Percentiles rank a stretch among this genome's conserved stretches.
Evolutionary conservation across 2,888 invertebrate genomes (phyloP).

Genomic region (Teinopalpus imperialis): DNA sequence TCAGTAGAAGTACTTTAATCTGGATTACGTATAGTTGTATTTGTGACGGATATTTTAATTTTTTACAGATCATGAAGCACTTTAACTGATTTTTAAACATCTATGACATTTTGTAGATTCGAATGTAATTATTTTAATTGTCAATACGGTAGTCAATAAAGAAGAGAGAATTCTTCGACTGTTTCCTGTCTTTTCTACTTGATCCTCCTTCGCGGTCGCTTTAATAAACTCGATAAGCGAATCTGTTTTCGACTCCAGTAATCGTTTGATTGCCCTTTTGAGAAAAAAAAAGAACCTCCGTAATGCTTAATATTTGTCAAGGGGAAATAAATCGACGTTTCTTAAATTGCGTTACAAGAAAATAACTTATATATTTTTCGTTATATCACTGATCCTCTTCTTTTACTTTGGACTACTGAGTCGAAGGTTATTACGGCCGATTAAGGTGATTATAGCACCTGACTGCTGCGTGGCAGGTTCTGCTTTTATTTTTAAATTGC

Average conservation of each 20-base stretch:
- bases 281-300: slow-evolving; percentile 21
- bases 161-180: slow-evolving; percentile 17
- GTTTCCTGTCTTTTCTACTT: slow-evolving; percentile 15
- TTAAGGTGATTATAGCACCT: no score
- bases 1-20: not conserved
- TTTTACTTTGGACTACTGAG: no score
- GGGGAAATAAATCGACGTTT: slow-evolving; percentile 21
- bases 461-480: no score
- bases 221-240: slow-evolving; percentile 34
- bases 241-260: slow-evolving; percentile 30
- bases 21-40: no score
- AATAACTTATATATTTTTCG: slow-evolving; percentile 15
- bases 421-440: no score
- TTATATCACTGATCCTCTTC: slow-evolving; percentile 3
- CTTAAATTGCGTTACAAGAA: slow-evolving; percentile 17
- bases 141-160: slow-evolving; percentile 8
- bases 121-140: slow-evolving; percentile 7
- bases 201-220: slow-evolving; percentile 19
- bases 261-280: slow-evolving; percentile 28
- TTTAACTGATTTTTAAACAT: no score
- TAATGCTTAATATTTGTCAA: slow-evolving; percentile 24
- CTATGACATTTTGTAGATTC: not conserved
- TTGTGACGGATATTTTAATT: no score
- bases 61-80: no score
- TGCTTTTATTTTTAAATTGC: no score